A percentile compares a stretch with the other conserved stretches of the same genome.
Conservation (phyloP, 2,888 invertebrate genomes). For the Rhodophaea formosa region DNA sequence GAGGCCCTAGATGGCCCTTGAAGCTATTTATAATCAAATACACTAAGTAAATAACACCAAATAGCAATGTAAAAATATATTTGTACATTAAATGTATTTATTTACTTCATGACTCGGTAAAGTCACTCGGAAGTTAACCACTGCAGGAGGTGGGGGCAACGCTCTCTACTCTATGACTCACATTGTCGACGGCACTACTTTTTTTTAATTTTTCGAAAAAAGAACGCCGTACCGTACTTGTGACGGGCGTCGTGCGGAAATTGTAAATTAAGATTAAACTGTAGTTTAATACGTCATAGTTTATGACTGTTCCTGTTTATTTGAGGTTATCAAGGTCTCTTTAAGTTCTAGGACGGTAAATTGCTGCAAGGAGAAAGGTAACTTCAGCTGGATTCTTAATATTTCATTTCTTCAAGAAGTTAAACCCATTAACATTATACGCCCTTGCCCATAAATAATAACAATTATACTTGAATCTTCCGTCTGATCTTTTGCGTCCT, state of each 20-base stretch:
- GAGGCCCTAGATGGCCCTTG: too few relatives aligned
- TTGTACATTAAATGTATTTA: too few relatives aligned
- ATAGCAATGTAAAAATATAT: too few relatives aligned
- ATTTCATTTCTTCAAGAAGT: too few relatives aligned
- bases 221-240: constrained; percentile 14
- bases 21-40: too few relatives aligned
- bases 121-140: background rate
- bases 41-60: too few relatives aligned
- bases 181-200: constrained; percentile 37
- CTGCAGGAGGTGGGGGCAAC: constrained; percentile 67
- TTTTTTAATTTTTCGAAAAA: constrained; percentile 26
- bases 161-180: constrained; percentile 61
- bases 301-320: constrained; percentile 11
- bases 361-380: background rate
- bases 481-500: too few relatives aligned
- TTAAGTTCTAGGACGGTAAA: background rate
- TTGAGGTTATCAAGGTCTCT: background rate
- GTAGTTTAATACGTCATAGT: background rate
- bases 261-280: constrained; percentile 11
- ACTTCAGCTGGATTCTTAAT: too few relatives aligned
- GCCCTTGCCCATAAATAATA: too few relatives aligned
- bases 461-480: too few relatives aligned
- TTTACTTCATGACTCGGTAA: too few relatives aligned
- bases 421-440: too few relatives aligned
- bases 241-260: constrained; percentile 18